Percentiles rank a stretch among this genome's conserved stretches.
Evolutionary conservation across 2,888 invertebrate genomes (phyloP).

Genomic region (Drosophila neonasuta): DNA sequence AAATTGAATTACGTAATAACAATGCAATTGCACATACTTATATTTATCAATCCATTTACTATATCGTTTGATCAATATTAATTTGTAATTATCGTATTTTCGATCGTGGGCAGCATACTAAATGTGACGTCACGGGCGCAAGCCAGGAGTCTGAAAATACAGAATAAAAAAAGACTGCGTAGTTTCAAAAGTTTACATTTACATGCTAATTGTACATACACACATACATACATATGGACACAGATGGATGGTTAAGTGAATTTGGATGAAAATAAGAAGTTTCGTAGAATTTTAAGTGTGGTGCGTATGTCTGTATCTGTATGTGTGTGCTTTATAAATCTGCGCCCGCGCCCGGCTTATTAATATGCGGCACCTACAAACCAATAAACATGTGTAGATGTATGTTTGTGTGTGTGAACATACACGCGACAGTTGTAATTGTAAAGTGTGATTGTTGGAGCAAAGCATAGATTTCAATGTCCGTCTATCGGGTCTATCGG

Average conservation of each 20-base stretch:
- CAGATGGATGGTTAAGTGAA: constrained; percentile 7
- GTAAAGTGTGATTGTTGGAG: constrained; percentile 3
- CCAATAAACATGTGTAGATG: constrained; percentile 2
- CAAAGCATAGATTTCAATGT: constrained; percentile 10
- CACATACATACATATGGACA: no score
- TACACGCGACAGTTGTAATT: constrained; percentile 22
- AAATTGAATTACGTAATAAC: constrained; percentile 1
- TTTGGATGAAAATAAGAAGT: constrained; percentile 15
- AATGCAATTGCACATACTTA: not conserved
- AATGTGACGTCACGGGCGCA: constrained; percentile 14
- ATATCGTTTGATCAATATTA: not conserved
- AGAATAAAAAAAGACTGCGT: constrained; percentile 22
- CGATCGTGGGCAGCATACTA: constrained; percentile 18
- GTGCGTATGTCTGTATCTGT: constrained; percentile 7
- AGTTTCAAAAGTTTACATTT: constrained; percentile 16
- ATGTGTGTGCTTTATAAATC: constrained; percentile 13
- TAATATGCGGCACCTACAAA: constrained; percentile 15
- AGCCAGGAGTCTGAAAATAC: constrained; percentile 5
- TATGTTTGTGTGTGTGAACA: not conserved
- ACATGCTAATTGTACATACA: constrained; percentile 10
- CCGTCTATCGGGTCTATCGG: constrained; percentile 6
- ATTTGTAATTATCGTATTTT: not conserved
- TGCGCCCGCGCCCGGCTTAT: constrained; percentile 20
- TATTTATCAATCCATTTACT: not conserved
- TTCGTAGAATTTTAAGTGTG: constrained; percentile 11